These are phyloP conservation scores for Cephus runcator DNA, from an alignment of 2,888 invertebrate genomes.

Conservation along the genomic window DNA sequence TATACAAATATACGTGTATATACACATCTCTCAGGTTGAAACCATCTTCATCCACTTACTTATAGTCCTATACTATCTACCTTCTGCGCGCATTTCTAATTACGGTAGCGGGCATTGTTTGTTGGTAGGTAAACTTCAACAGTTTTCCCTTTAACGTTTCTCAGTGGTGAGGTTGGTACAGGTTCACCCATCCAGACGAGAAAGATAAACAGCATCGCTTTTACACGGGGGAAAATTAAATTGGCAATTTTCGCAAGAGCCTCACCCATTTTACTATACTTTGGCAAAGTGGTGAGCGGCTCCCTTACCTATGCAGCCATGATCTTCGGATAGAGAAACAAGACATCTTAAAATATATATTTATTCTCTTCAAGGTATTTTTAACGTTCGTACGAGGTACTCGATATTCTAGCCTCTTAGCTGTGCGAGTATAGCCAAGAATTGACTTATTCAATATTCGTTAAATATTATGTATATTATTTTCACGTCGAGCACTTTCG, in stretches of 20 bases:
- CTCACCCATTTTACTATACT: not conserved
- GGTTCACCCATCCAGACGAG: not conserved
- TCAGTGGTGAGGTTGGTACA: not conserved
- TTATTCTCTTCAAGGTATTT: no score
- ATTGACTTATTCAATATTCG: not conserved
- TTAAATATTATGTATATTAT: not conserved
- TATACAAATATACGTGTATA: no score
- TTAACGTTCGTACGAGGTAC: no score
- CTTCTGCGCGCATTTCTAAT: constrained; percentile 16
- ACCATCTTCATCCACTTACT: not conserved
- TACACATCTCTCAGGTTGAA: not conserved
- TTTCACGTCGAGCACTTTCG: not conserved
- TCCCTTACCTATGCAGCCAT: not conserved
- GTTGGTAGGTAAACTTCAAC: constrained; percentile 15
- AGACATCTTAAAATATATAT: no score
- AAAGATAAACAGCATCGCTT: not conserved
- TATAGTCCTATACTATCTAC: not conserved
- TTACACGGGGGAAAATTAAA: not conserved
- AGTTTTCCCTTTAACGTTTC: constrained; percentile 7
- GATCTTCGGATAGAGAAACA: not conserved
- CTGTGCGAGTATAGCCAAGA: not conserved
- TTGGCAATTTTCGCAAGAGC: constrained; percentile 5
- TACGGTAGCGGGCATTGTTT: constrained; percentile 22
- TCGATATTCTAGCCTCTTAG: no score
- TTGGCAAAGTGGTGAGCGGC: not conserved